Percentiles rank a stretch among this genome's conserved stretches.
Evolutionary conservation across 2,888 invertebrate species (phyloP).

Genomic region (Brassicogethes aeneus): DNA sequence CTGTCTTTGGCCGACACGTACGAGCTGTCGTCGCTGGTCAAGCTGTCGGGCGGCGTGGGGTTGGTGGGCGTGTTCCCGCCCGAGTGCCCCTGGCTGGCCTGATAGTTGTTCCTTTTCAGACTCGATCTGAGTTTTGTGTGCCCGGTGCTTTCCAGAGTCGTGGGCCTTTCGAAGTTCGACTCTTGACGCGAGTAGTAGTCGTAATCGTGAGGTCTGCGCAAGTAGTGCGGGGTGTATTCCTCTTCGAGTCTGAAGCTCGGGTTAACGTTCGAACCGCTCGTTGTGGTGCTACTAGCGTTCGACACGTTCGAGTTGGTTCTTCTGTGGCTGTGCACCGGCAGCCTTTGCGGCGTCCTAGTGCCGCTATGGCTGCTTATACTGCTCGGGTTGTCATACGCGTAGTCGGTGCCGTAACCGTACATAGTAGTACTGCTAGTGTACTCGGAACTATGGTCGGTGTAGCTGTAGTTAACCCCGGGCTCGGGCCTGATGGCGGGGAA

Average conservation of each 20-base stretch:
- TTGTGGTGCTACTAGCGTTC: slow-evolving; percentile 48
- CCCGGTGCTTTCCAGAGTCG: slow-evolving; percentile 53
- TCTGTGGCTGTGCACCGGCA: slow-evolving; percentile 50
- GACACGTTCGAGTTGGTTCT: slow-evolving; percentile 73
- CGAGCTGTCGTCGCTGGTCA: slow-evolving; percentile 80
- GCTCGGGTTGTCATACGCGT: slow-evolving; percentile 51
- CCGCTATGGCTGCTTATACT: slow-evolving; percentile 42
- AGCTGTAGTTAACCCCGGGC: slow-evolving; percentile 11
- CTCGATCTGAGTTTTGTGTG: slow-evolving; percentile 68
- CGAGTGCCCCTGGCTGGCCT: slow-evolving; percentile 41
- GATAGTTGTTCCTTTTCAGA: slow-evolving; percentile 61
- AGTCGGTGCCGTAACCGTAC: slow-evolving; percentile 41
- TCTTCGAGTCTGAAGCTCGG: slow-evolving; percentile 55
- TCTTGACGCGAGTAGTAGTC: slow-evolving; percentile 42
- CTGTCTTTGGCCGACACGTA: slow-evolving; percentile 80
- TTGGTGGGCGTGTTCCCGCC: slow-evolving; percentile 68
- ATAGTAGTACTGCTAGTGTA: slow-evolving; percentile 36
- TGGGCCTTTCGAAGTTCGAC: slow-evolving; percentile 48
- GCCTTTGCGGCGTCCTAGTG: slow-evolving; percentile 38
- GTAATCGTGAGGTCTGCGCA: slow-evolving; percentile 33
- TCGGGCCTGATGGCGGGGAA: slow-evolving; percentile 2
- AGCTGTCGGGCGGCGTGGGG: slow-evolving; percentile 76
- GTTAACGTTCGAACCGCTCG: slow-evolving; percentile 51
- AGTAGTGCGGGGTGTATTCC: slow-evolving; percentile 46
- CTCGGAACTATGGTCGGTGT: slow-evolving; percentile 35